Percentiles rank a stretch among this genome's conserved stretches.
Evolutionary conservation across 2,113 vertebrate genomes (phyloP).

Genomic region (Xiphophorus maculatus): DNA sequence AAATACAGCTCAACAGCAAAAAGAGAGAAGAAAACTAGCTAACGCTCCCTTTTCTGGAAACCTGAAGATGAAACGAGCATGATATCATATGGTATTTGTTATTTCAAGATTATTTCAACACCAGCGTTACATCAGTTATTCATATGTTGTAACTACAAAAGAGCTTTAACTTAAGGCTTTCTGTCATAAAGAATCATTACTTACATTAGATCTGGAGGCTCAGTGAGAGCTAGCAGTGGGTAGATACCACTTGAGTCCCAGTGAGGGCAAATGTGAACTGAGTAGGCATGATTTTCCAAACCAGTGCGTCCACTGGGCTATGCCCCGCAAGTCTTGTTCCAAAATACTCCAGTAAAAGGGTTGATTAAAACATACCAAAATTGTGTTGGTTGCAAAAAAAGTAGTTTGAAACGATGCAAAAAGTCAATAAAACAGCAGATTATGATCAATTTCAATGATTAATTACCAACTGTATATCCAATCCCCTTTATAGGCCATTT

Average conservation of each 20-base stretch:
- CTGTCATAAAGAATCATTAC: too few relatives aligned
- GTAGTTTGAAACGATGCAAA: neutral
- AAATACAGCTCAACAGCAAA: neutral
- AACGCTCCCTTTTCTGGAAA: neutral
- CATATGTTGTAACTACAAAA: neutral
- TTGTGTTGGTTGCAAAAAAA: neutral
- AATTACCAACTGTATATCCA: neutral
- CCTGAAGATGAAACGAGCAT: neutral
- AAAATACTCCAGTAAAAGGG: neutral
- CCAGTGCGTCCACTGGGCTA: neutral
- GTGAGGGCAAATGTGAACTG: neutral
- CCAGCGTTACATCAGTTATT: neutral
- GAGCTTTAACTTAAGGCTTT: too few relatives aligned
- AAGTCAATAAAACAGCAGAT: neutral
- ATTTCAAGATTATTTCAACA: neutral
- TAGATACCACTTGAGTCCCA: neutral
- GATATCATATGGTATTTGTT: neutral
- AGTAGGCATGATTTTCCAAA: neutral
- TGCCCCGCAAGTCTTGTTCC: neutral
- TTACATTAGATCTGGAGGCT: neutral
- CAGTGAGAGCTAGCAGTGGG: neutral
- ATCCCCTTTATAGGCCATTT: neutral
- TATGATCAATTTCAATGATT: neutral
- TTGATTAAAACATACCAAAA: neutral
- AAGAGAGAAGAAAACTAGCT: too few relatives aligned